Conservation (phyloP, 2,797 vertebrate species). For the Acestrorhynchus altus region DNA sequence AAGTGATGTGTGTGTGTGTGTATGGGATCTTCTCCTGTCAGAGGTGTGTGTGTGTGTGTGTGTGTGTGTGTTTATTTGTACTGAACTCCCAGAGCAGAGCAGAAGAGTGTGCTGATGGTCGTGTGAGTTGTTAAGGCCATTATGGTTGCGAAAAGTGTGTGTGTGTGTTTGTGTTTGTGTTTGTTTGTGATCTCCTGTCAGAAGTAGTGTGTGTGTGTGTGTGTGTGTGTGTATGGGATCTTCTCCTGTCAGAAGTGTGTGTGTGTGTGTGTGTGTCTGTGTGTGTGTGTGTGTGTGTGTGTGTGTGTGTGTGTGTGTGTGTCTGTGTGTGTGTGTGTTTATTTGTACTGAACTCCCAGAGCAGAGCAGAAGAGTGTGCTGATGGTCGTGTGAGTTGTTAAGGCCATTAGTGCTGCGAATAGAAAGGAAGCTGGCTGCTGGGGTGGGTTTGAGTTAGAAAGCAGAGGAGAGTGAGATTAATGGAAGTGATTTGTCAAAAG, state of each 20-base stretch:
- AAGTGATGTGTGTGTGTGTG: conserved; percentile 31
- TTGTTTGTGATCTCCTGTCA: too few relatives aligned
- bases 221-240: conserved; percentile 28
- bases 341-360: conserved; percentile 10
- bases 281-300: too few relatives aligned
- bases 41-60: not conserved
- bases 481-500: conserved; percentile 65
- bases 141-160: too few relatives aligned
- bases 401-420: conserved; percentile 47
- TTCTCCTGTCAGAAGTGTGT: conserved; percentile 14
- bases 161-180: too few relatives aligned
- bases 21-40: conserved; percentile 18
- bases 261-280: too few relatives aligned
- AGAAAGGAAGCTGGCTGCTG: conserved; percentile 34
- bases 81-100: conserved; percentile 17
- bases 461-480: conserved; percentile 56
- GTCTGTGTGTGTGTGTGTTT: conserved; percentile 29
- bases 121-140: conserved; percentile 33
- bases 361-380: conserved; percentile 17
- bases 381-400: conserved; percentile 34
- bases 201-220: too few relatives aligned
- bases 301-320: conserved; percentile 20
- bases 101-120: conserved; percentile 36
- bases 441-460: conserved; percentile 49
- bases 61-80: conserved; percentile 4